Evolutionary conservation across 2,113 vertebrate genomes (phyloP), one percentile per base, ranked within the genome.

Genomic region (Myiozetetes cayanensis): DNA sequence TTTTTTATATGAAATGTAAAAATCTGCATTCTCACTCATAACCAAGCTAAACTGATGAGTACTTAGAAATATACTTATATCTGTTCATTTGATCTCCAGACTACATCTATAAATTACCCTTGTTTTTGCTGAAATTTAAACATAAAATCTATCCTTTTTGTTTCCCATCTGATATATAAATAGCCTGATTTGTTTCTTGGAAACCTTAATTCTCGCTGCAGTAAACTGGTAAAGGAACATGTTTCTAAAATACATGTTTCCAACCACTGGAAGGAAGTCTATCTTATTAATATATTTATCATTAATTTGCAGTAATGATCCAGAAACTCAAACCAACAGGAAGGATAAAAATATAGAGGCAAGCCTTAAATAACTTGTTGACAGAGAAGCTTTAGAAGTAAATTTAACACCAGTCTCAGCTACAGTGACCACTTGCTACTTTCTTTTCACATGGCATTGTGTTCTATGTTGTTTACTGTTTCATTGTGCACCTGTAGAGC

Each of bases 331-430:
- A 88, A 93, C 43, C 58, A 86, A 49, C 50, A 89, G 93, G 90
- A 96, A 96, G 96, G 89, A 94, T 88, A 94, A 94, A 96, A 97
- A 96, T 93, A 91, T 70, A 94, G 63, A 81, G 47, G n/a, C 63
- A 74, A 92, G 62, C 86, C 52, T 80, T 85, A 96, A 96, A 97
- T 96, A 96, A 83, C 79, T 89, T 94, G 92, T 96, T 96, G 94
- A 93, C 93, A 62, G 56, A 56, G 65, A 75, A 72, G 19, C n/a
- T 77, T 86, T 91, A 65, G n/a, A 87, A 85, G 56, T 53, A 95
- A 94, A 75, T 94, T 88, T 80, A 93, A 74, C 52, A 28, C 56
- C 55, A 58, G 3, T 68, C 47, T 93, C 71, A 85, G 59, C 76
- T 85, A 35, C 59, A 88, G 33, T 77, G 77, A 68, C 62, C 35